These are phyloP conservation scores for Leptopilina drosophilae DNA, from an alignment of 2,888 invertebrate genomes.

Conservation along the genomic window DNA sequence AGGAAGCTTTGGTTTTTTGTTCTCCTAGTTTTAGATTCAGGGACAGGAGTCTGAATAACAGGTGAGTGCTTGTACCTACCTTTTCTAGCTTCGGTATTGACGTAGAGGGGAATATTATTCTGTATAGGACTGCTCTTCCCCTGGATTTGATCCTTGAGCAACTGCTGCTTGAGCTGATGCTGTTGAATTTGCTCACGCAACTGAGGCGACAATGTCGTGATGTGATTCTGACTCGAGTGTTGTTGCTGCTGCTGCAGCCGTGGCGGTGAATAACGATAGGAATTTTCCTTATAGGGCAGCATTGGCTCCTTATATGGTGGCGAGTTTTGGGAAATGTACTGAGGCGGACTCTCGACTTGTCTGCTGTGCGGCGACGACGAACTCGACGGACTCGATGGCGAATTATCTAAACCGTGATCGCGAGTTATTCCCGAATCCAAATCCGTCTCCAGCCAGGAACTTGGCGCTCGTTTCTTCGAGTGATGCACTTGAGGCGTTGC, in stretches of 20 bases:
- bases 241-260: slow-evolving; percentile 50
- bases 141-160: slow-evolving; percentile 72
- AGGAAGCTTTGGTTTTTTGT: too few relatives aligned
- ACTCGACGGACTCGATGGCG: slow-evolving; percentile 67
- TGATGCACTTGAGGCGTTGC: slow-evolving; percentile 68
- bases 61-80: neutral
- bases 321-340: slow-evolving; percentile 53
- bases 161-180: slow-evolving; percentile 71
- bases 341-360: slow-evolving; percentile 62
- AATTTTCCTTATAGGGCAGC: slow-evolving; percentile 51
- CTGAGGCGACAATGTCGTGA: slow-evolving; percentile 67
- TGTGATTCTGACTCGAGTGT: slow-evolving; percentile 61
- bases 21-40: too few relatives aligned
- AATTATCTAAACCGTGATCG: slow-evolving; percentile 82
- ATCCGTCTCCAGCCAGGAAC: slow-evolving; percentile 93
- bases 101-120: slow-evolving; percentile 80
- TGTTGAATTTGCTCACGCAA: slow-evolving; percentile 72
- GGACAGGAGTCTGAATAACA: too few relatives aligned
- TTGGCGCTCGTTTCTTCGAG: slow-evolving; percentile 81
- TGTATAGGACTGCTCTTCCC: slow-evolving; percentile 68
- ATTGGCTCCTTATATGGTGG: slow-evolving; percentile 51
- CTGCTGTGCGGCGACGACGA: slow-evolving; percentile 64
- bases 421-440: slow-evolving; percentile 88
- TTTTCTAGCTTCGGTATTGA: slow-evolving; percentile 81
- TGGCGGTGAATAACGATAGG: slow-evolving; percentile 42